Percentiles rank a stretch among this genome's conserved stretches.
phyloP scores from a whole-genome alignment of 2,113 vertebrate species.

The Psephotus haematonotus region DNA sequence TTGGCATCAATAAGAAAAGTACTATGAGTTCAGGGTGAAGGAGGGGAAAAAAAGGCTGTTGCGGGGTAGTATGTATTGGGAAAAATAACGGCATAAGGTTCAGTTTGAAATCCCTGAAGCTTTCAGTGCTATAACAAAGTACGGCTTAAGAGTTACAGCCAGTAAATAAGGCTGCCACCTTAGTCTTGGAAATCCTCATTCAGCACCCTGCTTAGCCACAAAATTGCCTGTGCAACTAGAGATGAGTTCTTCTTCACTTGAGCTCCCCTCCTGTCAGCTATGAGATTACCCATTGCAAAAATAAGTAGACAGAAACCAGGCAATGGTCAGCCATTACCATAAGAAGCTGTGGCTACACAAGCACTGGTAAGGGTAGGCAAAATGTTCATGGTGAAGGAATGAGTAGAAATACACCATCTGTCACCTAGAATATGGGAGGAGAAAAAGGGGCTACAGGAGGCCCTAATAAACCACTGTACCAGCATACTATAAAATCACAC shows the following conservation, averaged over 20 bases:
- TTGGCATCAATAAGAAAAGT: background rate
- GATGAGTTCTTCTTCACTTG: background rate
- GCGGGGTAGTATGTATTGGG: background rate
- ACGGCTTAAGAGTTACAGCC: background rate
- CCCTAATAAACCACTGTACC: fast-evolving
- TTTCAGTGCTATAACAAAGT: background rate
- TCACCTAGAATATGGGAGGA: background rate
- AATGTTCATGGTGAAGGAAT: background rate
- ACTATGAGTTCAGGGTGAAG: background rate
- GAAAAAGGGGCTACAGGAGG: background rate
- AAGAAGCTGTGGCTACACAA: background rate
- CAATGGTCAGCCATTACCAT: background rate
- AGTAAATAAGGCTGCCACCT: background rate
- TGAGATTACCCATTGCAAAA: background rate
- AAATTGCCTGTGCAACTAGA: background rate
- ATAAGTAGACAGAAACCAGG: background rate
- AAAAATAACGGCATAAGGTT: background rate
- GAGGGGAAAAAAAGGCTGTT: background rate
- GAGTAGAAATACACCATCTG: background rate
- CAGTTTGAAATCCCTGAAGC: background rate
- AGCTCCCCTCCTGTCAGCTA: background rate
- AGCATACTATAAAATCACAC: background rate
- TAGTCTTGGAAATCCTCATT: background rate
- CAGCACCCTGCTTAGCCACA: background rate
- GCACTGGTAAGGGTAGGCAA: background rate